Base-by-base conservation (phyloP, 2,888 invertebrate genomes). In the Ectemnius cavifrons region DNA sequence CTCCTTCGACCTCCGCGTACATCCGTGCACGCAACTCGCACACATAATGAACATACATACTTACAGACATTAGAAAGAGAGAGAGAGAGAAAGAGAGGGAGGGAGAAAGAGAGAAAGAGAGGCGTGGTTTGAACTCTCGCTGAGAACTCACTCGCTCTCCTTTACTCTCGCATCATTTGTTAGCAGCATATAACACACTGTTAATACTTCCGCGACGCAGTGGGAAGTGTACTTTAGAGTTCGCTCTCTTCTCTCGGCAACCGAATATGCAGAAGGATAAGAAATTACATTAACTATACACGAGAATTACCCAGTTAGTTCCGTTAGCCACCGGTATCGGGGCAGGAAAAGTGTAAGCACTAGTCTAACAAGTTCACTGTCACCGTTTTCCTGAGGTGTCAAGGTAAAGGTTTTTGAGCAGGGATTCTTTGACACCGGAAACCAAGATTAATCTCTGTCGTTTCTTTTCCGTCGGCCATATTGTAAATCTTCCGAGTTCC, bases 401-500 rank as follows among this genome's bases (percentile, higher is more conserved):
- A 37, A 37, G 37, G 37, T 6, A 8, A 37, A 37, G 11, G 37
- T 6, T 37, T 20, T 67, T 16, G 45, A 72, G 68, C 60, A 72
- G 71, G 70, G 71, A 76, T 76, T 81, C 75, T 61, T 62, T 68
- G 70, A 75, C 75, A 78, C 73, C 77, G 82, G 82, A 82, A 82
- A 73, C 78, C 65, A 71, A 63, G 52, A 57, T 46, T 69, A 63
- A 61, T 28, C 49, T 46, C 58, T 23, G 64, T 11, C 77, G 65
- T 76, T 71, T 66, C 70, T 52, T 20, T 82, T 82, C 73, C 78
- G 71, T 71, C 81, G 81, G 80, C 77, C 78, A 82, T 82, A 82
- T 78, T 82, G 80, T 77, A 83, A 81, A 83, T 81, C 81, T 76
- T 82, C 65, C 73, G 57, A 67, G 71, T 68, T 68, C 72, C 73